A percentile compares a stretch with the other conserved stretches of the same genome.
These are phyloP conservation scores for Tragelaphus imberbis DNA, from an alignment of 2,113 vertebrate species.

Conservation along the genomic window DNA sequence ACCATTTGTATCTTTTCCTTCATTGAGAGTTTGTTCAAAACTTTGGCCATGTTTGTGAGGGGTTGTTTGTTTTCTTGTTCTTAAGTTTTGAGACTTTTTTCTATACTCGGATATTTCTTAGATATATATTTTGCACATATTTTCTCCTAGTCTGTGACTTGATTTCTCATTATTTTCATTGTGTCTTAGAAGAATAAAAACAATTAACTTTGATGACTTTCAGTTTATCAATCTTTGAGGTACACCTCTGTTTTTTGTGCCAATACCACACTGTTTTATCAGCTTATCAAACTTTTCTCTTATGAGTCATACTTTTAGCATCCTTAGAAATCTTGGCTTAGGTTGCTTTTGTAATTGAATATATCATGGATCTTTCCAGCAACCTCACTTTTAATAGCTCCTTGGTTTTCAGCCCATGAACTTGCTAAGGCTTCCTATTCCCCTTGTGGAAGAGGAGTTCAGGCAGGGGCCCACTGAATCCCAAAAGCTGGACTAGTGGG, in stretches of 20 bases:
- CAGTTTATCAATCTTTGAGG: neutral
- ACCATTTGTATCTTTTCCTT: neutral
- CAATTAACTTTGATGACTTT: neutral
- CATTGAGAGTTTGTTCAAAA: neutral
- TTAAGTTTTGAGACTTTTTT: neutral
- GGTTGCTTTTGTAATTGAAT: neutral
- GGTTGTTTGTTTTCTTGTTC: neutral
- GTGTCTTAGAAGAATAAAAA: neutral
- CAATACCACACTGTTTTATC: neutral
- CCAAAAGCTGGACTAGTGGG: neutral
- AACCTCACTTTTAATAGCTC: neutral
- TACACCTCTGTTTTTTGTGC: neutral
- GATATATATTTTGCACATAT: neutral
- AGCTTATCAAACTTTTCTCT: neutral
- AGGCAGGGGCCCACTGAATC: neutral
- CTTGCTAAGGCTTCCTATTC: neutral
- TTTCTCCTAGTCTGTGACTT: neutral
- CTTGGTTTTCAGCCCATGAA: neutral
- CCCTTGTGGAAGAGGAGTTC: neutral
- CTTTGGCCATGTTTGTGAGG: neutral
- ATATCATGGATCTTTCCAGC: neutral
- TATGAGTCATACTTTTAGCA: neutral
- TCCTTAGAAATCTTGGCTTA: neutral
- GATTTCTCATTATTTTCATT: neutral
- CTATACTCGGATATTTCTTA: neutral